Evolutionary conservation across 1,140 invertebrate species (phyloP).

Genomic region (Chironomus striatipennis): DNA sequence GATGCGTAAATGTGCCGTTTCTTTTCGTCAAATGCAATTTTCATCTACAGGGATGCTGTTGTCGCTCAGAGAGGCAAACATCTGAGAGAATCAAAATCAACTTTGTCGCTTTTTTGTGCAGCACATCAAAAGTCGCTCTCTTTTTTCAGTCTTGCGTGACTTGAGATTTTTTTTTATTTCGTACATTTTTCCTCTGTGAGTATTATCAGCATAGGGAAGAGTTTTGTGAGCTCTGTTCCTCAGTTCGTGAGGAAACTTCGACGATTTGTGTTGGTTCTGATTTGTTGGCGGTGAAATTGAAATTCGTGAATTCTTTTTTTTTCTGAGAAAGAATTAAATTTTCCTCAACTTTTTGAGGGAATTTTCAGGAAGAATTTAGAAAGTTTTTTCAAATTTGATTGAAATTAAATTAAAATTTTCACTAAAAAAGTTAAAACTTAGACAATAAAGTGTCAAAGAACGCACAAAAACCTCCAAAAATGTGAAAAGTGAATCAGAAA

Average conservation of each 20-base stretch:
- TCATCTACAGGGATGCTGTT: background rate
- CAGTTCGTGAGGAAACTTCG: background rate
- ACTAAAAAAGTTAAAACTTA: background rate
- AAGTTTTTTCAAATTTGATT: background rate
- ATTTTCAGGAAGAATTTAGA: background rate
- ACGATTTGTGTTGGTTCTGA: conserved; percentile 3
- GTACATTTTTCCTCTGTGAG: background rate
- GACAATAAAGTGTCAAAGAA: background rate
- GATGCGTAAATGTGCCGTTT: too few species aligned
- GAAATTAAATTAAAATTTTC: background rate
- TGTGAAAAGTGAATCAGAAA: too few species aligned
- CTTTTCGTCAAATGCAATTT: too few species aligned
- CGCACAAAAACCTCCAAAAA: background rate
- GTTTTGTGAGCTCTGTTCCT: background rate
- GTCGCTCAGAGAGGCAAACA: background rate
- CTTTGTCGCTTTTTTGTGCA: background rate
- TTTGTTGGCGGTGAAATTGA: background rate
- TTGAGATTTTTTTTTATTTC: background rate
- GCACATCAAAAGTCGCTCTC: background rate
- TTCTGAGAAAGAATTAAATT: background rate
- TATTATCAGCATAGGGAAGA: background rate
- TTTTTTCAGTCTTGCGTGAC: background rate
- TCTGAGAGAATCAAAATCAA: background rate
- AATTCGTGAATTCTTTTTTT: background rate
- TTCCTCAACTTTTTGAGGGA: background rate